These are phyloP conservation scores for Spongilla lacustris DNA, from an alignment of 37 sponge, comb jelly and placozoan species.

Conservation along the genomic window DNA sequence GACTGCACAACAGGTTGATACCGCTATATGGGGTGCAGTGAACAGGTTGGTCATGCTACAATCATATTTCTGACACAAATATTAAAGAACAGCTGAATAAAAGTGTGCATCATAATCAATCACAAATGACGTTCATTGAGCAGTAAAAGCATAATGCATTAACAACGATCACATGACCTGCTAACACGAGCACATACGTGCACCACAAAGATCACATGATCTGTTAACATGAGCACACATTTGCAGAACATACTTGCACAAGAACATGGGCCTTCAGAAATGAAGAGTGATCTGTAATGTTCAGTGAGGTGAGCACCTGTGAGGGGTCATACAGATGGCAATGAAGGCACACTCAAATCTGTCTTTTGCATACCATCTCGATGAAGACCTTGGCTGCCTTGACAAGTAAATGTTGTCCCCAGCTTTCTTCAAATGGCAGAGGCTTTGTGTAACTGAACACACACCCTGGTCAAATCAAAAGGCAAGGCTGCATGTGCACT, in stretches of 20 bases:
- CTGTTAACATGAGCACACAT: background rate
- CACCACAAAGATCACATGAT: too few relatives aligned
- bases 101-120: background rate
- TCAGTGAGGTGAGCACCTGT: background rate
- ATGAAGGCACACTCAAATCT: background rate
- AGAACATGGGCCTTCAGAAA: background rate
- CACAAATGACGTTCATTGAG: too few relatives aligned
- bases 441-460: slow-evolving; percentile 53
- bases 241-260: background rate
- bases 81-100: background rate
- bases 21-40: slow-evolving; percentile 14
- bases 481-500: background rate
- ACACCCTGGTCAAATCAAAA: background rate
- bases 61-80: too few relatives aligned
- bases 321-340: background rate
- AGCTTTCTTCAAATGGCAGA: slow-evolving; percentile 69
- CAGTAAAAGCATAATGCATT: too few relatives aligned
- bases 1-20: slow-evolving; percentile 36
- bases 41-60: too few relatives aligned
- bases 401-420: slow-evolving; percentile 22
- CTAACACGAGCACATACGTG: too few relatives aligned
- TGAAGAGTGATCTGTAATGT: background rate
- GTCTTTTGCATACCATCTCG: slow-evolving; percentile 30
- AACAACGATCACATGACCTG: too few relatives aligned
- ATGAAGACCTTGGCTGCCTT: slow-evolving; percentile 51